Base-by-base conservation (phyloP, 2,797 vertebrate species). In the Crypturellus tataupa region DNA sequence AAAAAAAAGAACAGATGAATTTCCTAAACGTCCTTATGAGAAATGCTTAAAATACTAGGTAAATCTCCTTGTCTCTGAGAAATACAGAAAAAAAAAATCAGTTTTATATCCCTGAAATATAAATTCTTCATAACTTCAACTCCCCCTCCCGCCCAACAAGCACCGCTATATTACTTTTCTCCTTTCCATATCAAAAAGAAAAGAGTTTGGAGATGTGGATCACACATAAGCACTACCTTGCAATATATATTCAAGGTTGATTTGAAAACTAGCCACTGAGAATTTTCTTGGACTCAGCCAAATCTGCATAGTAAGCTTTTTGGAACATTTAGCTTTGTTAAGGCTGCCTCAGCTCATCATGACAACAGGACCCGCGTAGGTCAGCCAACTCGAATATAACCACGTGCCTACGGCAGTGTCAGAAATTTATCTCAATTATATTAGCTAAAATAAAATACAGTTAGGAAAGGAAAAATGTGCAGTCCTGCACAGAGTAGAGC, bases 361-460 rank as follows among this genome's bases (percentile, higher is more conserved):
- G 35, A 70, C n/a, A 59, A 47, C 19, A 73, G 27, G 33, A 12
- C 60, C 21, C 73, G 42, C 33, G 39, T n/a, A 87, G 79, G 73
- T 79, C 87, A 91, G 77, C 35, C 77, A 77, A 35, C 1, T 2
- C 40, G 16, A 79, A 76, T 81, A 33, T 11, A 87, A 33, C 25
- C 87, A 92, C 59, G 56, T 93, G 85, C 18, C 64, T 93, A 4
- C 3, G 15, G 17, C 31, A 40, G 44, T 13, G 56, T 68, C 60
- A 81, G 63, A 70, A 79, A 86, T 72, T 56, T 42, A 49, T 90
- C 85, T 85, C 89, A 47, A 35, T 86, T 96, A 60, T 18, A 49
- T 64, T 62, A 15, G 35, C 49, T 80, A 82, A 90, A 86, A 91
- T 56, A 88, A 96, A 92, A 84, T 6, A 64, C 55, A 55, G 64